Percentiles rank a stretch among this genome's conserved stretches.
Evolutionary conservation across 2,113 vertebrate genomes (phyloP).

Genomic region (Arvicanthis niloticus): DNA sequence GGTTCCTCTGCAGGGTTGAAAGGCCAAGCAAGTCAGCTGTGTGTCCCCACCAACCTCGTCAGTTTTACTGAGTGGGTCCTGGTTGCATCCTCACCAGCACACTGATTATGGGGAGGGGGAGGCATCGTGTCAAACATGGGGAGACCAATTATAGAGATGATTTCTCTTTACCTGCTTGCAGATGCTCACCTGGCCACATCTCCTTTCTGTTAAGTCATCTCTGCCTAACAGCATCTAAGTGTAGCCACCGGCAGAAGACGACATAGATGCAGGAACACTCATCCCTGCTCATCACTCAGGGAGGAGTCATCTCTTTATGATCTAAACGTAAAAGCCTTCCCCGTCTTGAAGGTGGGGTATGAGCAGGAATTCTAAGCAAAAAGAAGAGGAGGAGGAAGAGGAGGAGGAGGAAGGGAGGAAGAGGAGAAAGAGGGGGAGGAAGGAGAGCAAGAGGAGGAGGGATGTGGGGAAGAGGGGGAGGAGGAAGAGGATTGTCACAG

Average conservation of each 20-base stretch:
- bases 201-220: slow-evolving; percentile 48
- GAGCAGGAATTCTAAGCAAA: slow-evolving; percentile 4
- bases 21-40: not conserved
- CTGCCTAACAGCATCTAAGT: slow-evolving; percentile 48
- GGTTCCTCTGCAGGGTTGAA: not conserved
- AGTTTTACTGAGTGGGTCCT: not conserved
- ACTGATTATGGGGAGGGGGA: not conserved
- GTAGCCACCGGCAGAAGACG: slow-evolving; percentile 39
- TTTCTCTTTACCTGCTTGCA: not conserved
- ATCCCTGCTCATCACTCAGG: slow-evolving; percentile 64
- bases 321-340: slow-evolving; percentile 64
- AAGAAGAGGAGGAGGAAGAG: not conserved
- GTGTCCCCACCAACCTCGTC: rapidly evolving
- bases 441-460: too few species aligned
- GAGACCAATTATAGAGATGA: not conserved
- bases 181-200: not conserved
- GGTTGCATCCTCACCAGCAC: not conserved
- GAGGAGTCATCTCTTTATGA: slow-evolving; percentile 67
- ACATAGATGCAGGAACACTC: not conserved
- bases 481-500: not conserved
- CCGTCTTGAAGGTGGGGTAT: slow-evolving; percentile 10
- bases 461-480: too few species aligned
- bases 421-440: not conserved
- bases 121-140: not conserved
- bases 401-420: not conserved